phyloP scores from a whole-genome alignment of 1,140 invertebrate genomes.

The Meloidogyne exigua region DNA sequence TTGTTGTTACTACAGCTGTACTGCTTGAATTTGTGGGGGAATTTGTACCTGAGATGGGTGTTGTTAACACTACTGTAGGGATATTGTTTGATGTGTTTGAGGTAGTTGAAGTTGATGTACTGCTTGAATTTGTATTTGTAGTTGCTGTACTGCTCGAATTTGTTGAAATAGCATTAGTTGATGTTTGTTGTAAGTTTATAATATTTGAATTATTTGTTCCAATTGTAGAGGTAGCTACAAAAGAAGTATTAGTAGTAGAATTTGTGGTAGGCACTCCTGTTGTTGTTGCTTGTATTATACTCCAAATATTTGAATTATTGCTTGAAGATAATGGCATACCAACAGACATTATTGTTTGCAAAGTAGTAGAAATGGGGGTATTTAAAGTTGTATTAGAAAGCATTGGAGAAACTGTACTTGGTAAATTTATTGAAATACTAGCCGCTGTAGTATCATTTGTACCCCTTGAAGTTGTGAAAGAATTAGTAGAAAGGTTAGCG shows the following conservation, averaged over 20 bases:
- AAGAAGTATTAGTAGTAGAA: too few relatives aligned
- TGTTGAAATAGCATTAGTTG: too few relatives aligned
- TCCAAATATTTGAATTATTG: not conserved
- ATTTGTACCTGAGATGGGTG: too few relatives aligned
- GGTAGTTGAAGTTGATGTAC: not conserved
- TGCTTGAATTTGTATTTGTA: not conserved
- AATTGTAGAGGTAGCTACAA: not conserved
- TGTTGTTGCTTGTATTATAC: not conserved
- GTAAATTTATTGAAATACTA: not conserved
- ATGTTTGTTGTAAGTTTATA: too few relatives aligned
- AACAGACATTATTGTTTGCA: not conserved
- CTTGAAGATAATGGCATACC: not conserved
- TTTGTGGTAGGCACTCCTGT: too few relatives aligned
- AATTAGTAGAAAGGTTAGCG: not conserved
- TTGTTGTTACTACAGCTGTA: not conserved
- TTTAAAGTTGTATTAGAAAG: not conserved
- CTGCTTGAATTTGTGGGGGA: constrained; percentile 4
- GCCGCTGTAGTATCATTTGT: not conserved
- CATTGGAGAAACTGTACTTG: not conserved
- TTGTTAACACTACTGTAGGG: too few relatives aligned
- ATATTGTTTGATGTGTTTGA: too few relatives aligned
- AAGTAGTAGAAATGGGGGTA: not conserved
- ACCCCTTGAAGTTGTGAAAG: not conserved
- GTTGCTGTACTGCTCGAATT: not conserved
- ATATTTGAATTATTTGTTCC: not conserved